These are phyloP conservation scores for Myanophis thanlyinensis DNA, from an alignment of 2,113 vertebrate species.

Conservation along the genomic window DNA sequence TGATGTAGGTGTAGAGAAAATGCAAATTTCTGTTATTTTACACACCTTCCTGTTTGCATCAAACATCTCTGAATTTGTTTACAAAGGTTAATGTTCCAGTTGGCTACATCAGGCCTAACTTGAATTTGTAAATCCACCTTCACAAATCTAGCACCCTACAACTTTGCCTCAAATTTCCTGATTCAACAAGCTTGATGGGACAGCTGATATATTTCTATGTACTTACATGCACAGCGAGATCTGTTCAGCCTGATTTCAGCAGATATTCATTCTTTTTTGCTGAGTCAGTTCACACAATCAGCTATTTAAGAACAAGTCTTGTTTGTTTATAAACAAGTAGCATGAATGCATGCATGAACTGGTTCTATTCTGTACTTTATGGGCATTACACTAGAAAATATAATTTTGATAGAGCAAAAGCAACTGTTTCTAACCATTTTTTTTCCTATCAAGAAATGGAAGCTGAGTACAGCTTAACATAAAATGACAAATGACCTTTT, in stretches of 20 bases:
- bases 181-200: not conserved
- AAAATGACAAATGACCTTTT: not conserved
- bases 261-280: not conserved
- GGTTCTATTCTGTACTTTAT: not conserved
- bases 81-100: not conserved
- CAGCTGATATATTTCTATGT: not conserved
- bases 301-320: not conserved
- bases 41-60: not conserved
- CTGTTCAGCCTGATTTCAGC: not conserved
- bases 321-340: not conserved
- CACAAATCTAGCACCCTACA: not conserved
- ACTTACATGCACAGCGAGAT: not conserved
- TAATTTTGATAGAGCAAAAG: not conserved
- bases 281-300: not conserved
- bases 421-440: not conserved
- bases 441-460: not conserved
- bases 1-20: not conserved
- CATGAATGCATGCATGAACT: not conserved
- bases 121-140: not conserved
- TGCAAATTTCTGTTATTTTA: not conserved
- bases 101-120: not conserved
- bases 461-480: not conserved
- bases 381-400: not conserved
- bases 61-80: not conserved
- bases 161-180: not conserved